phyloP scores from a whole-genome alignment of 2,113 vertebrate genomes.

The Anseranas semipalmata region DNA sequence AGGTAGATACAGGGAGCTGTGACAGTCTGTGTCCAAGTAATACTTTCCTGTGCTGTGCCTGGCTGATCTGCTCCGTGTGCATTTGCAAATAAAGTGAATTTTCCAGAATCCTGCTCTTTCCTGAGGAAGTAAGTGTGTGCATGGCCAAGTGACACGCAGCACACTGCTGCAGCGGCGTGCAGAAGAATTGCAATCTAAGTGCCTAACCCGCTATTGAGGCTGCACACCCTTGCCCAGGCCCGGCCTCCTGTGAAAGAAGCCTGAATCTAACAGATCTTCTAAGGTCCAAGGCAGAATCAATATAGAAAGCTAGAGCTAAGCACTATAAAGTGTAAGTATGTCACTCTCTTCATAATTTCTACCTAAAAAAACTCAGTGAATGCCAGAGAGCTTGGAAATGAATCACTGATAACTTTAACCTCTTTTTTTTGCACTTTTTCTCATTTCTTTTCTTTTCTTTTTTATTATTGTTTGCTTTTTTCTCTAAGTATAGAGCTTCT shows the following conservation, averaged over 20 bases:
- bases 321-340: neutral
- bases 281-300: neutral
- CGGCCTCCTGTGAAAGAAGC: neutral
- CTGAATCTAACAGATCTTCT: neutral
- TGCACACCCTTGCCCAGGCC: neutral
- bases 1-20: neutral
- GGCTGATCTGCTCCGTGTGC: neutral
- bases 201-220: neutral
- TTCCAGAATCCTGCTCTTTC: neutral
- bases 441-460: neutral
- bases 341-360: neutral
- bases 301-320: neutral
- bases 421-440: neutral
- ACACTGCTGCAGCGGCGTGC: neutral
- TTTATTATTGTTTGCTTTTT: neutral
- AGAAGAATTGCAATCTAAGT: neutral
- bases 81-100: conserved; percentile 7
- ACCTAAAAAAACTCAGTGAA: neutral
- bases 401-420: neutral
- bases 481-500: neutral
- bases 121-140: neutral
- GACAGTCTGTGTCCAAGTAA: neutral
- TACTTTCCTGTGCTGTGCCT: neutral
- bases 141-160: neutral
- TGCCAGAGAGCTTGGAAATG: neutral